phyloP scores from a whole-genome alignment of 2,113 vertebrate species.

The Vicugna pacos region DNA sequence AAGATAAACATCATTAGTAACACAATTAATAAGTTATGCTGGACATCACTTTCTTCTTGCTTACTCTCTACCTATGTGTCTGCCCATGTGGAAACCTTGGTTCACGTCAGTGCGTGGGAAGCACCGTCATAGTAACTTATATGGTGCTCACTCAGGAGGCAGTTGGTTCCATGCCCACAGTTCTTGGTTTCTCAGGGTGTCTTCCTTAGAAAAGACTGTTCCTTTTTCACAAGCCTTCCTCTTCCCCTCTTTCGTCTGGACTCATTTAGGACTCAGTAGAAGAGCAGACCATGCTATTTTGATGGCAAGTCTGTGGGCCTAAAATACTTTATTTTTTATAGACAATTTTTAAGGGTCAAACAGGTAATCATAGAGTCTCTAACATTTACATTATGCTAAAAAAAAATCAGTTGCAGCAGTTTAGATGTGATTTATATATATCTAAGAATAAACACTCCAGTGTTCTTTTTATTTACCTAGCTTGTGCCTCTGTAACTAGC shows the following conservation, averaged over 20 bases:
- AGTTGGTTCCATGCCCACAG: rapidly evolving
- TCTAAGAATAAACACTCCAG: neutral
- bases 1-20: neutral
- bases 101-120: neutral
- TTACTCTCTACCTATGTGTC: neutral
- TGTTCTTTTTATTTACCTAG: neutral
- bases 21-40: neutral
- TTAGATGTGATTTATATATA: slow-evolving; percentile 14
- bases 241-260: neutral
- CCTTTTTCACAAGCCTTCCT: neutral
- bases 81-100: neutral
- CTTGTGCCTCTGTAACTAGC: slow-evolving; percentile 45
- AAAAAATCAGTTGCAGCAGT: neutral
- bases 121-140: neutral
- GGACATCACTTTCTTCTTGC: neutral
- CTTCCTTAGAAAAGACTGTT: neutral
- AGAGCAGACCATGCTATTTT: neutral
- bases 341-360: neutral
- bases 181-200: neutral
- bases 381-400: neutral
- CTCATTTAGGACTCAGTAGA: neutral
- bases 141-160: neutral
- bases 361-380: neutral
- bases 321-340: neutral
- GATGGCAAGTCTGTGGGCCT: neutral